A percentile compares a stretch with the other conserved stretches of the same genome.
These are phyloP conservation scores for Python bivittatus DNA, from an alignment of 2,113 vertebrate genomes.

Conservation along the genomic window DNA sequence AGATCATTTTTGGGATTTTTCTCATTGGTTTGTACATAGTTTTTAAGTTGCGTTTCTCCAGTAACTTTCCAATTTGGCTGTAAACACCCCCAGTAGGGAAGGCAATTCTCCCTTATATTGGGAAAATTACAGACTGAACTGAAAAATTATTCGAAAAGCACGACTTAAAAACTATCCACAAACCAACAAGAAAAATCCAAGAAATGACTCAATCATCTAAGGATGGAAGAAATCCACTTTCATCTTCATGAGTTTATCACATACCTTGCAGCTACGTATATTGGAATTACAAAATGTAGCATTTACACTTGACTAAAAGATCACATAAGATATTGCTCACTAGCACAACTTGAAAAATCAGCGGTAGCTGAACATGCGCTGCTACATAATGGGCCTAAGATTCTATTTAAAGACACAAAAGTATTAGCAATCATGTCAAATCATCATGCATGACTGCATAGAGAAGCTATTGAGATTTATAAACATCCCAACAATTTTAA, in stretches of 20 bases:
- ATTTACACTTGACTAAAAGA: not conserved
- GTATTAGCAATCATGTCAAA: not conserved
- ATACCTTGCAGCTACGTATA: not conserved
- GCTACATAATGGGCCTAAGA: not conserved
- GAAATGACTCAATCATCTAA: not conserved
- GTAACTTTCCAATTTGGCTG: not conserved
- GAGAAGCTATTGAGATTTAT: not conserved
- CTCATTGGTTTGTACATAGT: not conserved
- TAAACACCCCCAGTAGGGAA: not conserved
- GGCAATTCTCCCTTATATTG: not conserved
- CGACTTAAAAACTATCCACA: not conserved
- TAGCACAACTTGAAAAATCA: not conserved
- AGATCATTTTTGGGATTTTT: not conserved
- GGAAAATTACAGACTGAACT: not conserved
- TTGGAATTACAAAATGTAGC: not conserved
- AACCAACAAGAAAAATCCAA: not conserved
- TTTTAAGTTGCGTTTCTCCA: not conserved
- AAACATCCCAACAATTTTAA: not conserved
- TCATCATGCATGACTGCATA: not conserved
- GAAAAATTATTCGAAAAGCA: not conserved
- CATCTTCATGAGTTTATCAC: not conserved
- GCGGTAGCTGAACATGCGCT: not conserved
- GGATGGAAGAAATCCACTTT: not conserved
- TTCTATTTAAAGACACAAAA: not conserved
- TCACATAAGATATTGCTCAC: not conserved